Base-by-base conservation (phyloP, 2,113 vertebrate genomes). In the Maccullochella peelii region DNA sequence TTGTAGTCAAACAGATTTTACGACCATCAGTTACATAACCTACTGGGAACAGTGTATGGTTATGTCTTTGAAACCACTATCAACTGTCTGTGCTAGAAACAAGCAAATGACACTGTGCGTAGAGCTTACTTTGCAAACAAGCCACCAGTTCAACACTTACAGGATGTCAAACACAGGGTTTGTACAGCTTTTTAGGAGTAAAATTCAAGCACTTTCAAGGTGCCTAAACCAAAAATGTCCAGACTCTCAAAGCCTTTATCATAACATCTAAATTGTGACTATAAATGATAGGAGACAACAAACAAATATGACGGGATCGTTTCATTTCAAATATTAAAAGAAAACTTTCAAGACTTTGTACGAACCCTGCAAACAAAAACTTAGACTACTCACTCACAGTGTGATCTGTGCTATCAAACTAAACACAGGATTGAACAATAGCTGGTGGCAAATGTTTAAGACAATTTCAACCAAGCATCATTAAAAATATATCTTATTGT, bases 1-100 rank as follows among this genome's bases (percentile, higher is more conserved):
- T 81, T 71, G 72, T 36, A 79, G 63, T 80, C 4, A 23, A 84
- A 84, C 61, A 55, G 66, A 83, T 85, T 79, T 79, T n/a, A 82
- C 68, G 20, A 70, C 33, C 30, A 69, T 40, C 30, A 77, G 71
- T 90, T 81, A 69, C 65, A 58, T 61, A 86, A 85, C 59, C 62
- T 54, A n/a, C n/a, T 50, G 50, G 49, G 50, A 83, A 78, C 21
- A 75, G 11, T 14, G 30, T n/a, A 57, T 61, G 40, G 3, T 42
- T 42, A 78, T 44, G 3, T 42, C 36, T 80, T 44, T 49, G 4
- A 80, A 67, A 73, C 15, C 15, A 30, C 25, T 21, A 14, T 16
- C n/a, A n/a, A n/a, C 23, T 42, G 6, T 38, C 6, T 54, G 18
- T 47, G 52, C 57, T 14, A 47, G 7, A 80, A 55, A 76, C 50